Evolutionary conservation across 2,797 vertebrate species (phyloP), one percentile per base, ranked within the genome.

Genomic region (Furcifer pardalis): DNA sequence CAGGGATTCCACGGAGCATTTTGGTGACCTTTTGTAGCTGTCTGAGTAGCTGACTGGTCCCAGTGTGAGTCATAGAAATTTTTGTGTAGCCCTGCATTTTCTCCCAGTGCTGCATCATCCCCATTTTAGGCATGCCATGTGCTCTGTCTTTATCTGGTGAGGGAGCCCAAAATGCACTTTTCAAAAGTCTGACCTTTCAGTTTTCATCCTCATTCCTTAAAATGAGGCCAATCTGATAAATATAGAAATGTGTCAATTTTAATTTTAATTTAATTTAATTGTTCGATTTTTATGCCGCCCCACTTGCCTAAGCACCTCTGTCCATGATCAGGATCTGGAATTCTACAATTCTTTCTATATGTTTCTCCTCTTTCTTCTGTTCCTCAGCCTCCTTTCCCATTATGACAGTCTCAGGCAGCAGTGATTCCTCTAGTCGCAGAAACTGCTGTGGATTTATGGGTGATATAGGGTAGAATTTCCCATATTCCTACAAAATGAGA

Each of bases 111-210:
- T 69, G 32, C 62, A 62, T 46, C 82, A 17, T 75, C 81, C 13
- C 0, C 68, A 32, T 71, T 85, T 49, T 69, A 59, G 60, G 74
- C 59, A 82, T 65, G 65, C 66, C 68, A 59, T 73, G 44, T 72
- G 59, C 42, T 86, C 46, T 56, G 10, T 81, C 27, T 6, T 66
- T 1, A 76, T 27, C 65, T 79, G 35, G 5, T 49, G 68, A 8
- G 81, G 42, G 79, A 77, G 32, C 85, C n/a, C 82, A 80, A 71
- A 79, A 9, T 35, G 81, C 66, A 27, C 62, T 19, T 71, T 74
- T 85, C 81, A 77, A 32, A 59, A 49, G 9, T 88, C 63, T 90
- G 75, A 91, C 87, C 60, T 85, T 74, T n/a, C 23, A 77, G 84
- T 83, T 86, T 83, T 62, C 30, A 62, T 88, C 72, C 88, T 84